Conservation (phyloP, 2,888 invertebrate genomes). For the Callyntrura guangdongensis region DNA sequence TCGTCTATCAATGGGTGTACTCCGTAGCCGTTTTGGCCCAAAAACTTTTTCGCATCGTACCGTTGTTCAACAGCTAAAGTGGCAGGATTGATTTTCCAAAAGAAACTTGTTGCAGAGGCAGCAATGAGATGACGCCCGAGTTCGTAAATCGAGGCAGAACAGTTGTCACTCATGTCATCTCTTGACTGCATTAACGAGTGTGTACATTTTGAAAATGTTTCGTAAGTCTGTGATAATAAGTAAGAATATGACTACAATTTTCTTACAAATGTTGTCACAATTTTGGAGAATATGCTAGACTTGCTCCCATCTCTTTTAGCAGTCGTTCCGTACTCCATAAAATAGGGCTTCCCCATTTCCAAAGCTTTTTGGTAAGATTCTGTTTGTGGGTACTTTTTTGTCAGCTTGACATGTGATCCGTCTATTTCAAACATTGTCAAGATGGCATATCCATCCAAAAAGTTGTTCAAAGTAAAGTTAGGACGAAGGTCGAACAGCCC, state of each 20-base stretch:
- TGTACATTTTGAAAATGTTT: background rate
- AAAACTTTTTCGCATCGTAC: slow-evolving; percentile 82
- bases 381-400: slow-evolving; percentile 86
- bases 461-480: slow-evolving; percentile 86
- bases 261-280: slow-evolving; percentile 85
- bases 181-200: slow-evolving; percentile 80
- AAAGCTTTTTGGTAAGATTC: slow-evolving; percentile 86
- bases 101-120: slow-evolving; percentile 86
- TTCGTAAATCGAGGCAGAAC: slow-evolving; percentile 86
- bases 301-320: slow-evolving; percentile 87
- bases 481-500: slow-evolving; percentile 87
- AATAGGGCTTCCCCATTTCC: slow-evolving; percentile 86
- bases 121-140: slow-evolving; percentile 86
- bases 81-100: slow-evolving; percentile 86
- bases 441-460: slow-evolving; percentile 87
- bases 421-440: slow-evolving; percentile 86
- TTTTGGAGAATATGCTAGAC: slow-evolving; percentile 86
- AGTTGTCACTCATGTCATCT: slow-evolving; percentile 87
- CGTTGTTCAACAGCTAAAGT: slow-evolving; percentile 86
- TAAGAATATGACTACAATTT: background rate
- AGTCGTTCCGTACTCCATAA: slow-evolving; percentile 87
- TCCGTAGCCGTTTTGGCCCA: slow-evolving; percentile 86
- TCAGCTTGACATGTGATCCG: slow-evolving; percentile 86
- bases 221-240: background rate
- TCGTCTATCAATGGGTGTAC: slow-evolving; percentile 86